Conservation (phyloP, 2,888 invertebrate genomes). For the Torymus auratus region DNA sequence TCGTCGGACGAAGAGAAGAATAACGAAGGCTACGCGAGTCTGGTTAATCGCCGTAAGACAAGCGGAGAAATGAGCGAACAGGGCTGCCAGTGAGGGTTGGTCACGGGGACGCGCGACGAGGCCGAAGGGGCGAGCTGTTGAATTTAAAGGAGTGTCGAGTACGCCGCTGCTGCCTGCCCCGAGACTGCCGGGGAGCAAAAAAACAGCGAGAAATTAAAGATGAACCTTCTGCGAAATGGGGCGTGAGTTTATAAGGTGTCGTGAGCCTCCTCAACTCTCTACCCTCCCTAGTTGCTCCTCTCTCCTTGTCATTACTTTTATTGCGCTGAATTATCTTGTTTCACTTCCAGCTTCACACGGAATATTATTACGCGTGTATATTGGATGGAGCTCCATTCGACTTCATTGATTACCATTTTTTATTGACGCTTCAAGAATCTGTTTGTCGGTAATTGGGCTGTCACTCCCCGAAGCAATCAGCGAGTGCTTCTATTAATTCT, state of each 20-base stretch:
- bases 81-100: constrained; percentile 59
- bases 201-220: constrained; percentile 77
- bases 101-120: constrained; percentile 58
- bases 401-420: no score
- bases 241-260: constrained; percentile 75
- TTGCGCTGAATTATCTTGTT: constrained; percentile 29
- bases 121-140: constrained; percentile 62
- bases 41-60: constrained; percentile 77
- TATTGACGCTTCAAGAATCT: no score
- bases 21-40: constrained; percentile 62
- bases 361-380: not conserved
- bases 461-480: constrained; percentile 1
- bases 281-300: constrained; percentile 35
- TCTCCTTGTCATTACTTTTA: constrained; percentile 48
- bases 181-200: constrained; percentile 60
- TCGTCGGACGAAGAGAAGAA: constrained; percentile 53
- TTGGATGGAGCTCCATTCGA: not conserved
- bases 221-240: constrained; percentile 76
- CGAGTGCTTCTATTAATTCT: constrained; percentile 4
- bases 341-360: not conserved
- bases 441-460: not conserved
- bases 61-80: constrained; percentile 76
- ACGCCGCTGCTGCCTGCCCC: no score
- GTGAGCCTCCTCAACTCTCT: constrained; percentile 58
- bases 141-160: constrained; percentile 74